Base-by-base conservation (phyloP, 2,797 vertebrate species). In the Streptopelia turtur region DNA sequence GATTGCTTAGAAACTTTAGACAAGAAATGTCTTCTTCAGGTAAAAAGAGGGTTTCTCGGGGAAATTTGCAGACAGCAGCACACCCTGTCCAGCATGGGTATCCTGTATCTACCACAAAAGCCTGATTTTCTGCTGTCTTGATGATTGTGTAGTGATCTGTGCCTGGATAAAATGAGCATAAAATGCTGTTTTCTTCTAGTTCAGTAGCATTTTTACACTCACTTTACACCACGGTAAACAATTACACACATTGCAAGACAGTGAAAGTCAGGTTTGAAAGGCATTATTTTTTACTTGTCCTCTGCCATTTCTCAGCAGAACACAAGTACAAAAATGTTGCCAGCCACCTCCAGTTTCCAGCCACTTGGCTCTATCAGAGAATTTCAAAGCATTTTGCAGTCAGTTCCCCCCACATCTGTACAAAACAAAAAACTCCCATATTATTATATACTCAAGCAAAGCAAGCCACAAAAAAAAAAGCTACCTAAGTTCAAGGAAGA, bases 151-250 rank as follows among this genome's bases (percentile, higher is more conserved):
- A 83, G 49, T 75, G 57, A 94, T 90, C 57, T 81, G 30, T 47
- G 78, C 47, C 47, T 82, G 61, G 53, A 79, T 83, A 83, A 88
- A 96, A 93, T 86, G 72, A 95, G 91, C 90, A 94, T 83, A 81
- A 95, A 95, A 96, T 83, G 8, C 47, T 85, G 45, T 57, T 93
- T 94, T 95, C 31, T 91, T 86, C 79, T 64, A 86, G 33, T 53
- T 88, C 87, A 86, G 76, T 55, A 83, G 47, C 49, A 88, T 76
- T 95, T 94, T 90, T 91, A 90, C 77, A 90, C 83, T 81, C 56
- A 59, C 45, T 88, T 81, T 86, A 75, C n/a, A 79, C 76, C 74
- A 83, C 0, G 0, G 77, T 93, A 95, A 95, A 93, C 1, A 12
- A 95, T 96, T 91, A 95, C 59, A 94, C 89, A 94, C 83, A 33